A percentile compares a stretch with the other conserved stretches of the same genome.
Evolutionary conservation across 1,140 invertebrate genomes (phyloP).

Genomic region (Magallana angulata): DNA sequence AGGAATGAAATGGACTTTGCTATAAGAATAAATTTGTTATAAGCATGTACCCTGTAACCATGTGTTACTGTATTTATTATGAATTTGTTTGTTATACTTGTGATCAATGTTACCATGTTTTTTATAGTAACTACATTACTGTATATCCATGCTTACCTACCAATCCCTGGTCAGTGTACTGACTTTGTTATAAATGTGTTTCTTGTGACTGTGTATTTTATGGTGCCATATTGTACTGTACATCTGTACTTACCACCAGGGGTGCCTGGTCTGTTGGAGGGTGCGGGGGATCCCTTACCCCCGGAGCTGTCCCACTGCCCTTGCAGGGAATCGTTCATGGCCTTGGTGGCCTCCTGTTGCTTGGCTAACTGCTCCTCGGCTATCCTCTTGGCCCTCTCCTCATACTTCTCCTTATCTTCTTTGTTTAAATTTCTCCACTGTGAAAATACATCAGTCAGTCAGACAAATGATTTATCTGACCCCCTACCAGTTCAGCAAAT

Average conservation of each 20-base stretch:
- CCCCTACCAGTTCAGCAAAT: too few relatives aligned
- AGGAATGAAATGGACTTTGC: too few relatives aligned
- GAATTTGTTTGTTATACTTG: too few relatives aligned
- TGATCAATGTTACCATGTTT: too few relatives aligned
- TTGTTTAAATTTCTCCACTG: slow-evolving; percentile 94
- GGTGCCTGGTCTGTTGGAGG: slow-evolving; percentile 51
- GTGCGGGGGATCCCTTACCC: slow-evolving; percentile 55
- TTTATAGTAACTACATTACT: too few relatives aligned
- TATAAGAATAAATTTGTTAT: too few relatives aligned
- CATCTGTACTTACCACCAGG: slow-evolving; percentile 46
- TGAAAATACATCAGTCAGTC: neutral
- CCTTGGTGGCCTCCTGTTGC: slow-evolving; percentile 73
- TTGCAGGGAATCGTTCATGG: slow-evolving; percentile 72
- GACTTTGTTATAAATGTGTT: too few relatives aligned
- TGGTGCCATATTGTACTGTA: neutral
- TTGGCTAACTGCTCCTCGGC: slow-evolving; percentile 75
- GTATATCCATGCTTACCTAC: too few relatives aligned
- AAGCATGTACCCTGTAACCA: neutral
- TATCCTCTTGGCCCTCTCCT: slow-evolving; percentile 81
- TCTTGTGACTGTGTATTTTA: neutral
- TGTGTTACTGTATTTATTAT: neutral
- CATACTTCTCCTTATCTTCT: slow-evolving; percentile 94
- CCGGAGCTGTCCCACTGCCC: slow-evolving; percentile 59
- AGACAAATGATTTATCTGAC: too few relatives aligned
- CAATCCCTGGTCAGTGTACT: too few relatives aligned